Percentiles rank a stretch among this genome's conserved stretches.
Evolutionary conservation across 2,113 vertebrate genomes (phyloP).

Genomic region (Piprites chloris): DNA sequence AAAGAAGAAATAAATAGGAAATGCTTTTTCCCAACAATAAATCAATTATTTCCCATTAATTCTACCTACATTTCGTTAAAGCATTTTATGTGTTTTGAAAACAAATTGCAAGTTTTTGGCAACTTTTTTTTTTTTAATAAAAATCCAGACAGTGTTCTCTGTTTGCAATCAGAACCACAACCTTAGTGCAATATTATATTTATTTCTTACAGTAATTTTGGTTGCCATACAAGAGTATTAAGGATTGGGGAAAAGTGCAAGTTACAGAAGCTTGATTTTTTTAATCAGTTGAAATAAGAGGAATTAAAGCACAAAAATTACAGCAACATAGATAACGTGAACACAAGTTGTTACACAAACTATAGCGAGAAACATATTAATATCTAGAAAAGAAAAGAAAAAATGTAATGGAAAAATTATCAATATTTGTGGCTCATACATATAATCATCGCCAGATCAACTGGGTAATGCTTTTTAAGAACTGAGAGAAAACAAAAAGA

Average conservation of each 20-base stretch:
- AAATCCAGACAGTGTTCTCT: slow-evolving; percentile 58
- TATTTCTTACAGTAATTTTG: slow-evolving; percentile 98
- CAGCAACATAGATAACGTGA: slow-evolving; percentile 92
- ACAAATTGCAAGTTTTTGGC: slow-evolving; percentile 26
- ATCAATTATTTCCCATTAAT: not conserved
- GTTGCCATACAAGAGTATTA: slow-evolving; percentile 93
- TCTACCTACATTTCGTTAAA: not conserved
- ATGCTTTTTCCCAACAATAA: not conserved
- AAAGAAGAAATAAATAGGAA: not conserved
- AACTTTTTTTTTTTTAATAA: slow-evolving; percentile 27
- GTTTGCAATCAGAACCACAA: slow-evolving; percentile 78
- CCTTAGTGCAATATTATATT: slow-evolving; percentile 92
- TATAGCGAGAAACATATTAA: slow-evolving; percentile 80
- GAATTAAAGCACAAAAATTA: slow-evolving; percentile 95
- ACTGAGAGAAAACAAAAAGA: slow-evolving; percentile 38
- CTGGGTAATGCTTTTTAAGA: slow-evolving; percentile 73
- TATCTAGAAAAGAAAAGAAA: slow-evolving; percentile 74
- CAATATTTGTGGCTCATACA: slow-evolving; percentile 73
- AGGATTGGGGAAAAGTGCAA: slow-evolving; percentile 85
- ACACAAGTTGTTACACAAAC: slow-evolving; percentile 89
- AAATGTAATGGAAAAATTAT: slow-evolving; percentile 65
- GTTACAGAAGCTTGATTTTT: slow-evolving; percentile 85
- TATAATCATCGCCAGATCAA: slow-evolving; percentile 75
- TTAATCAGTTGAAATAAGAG: slow-evolving; percentile 85
- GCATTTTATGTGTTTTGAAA: not conserved